Conservation (phyloP, 1,140 invertebrate genomes). For the Condylostylus longicornis region DNA sequence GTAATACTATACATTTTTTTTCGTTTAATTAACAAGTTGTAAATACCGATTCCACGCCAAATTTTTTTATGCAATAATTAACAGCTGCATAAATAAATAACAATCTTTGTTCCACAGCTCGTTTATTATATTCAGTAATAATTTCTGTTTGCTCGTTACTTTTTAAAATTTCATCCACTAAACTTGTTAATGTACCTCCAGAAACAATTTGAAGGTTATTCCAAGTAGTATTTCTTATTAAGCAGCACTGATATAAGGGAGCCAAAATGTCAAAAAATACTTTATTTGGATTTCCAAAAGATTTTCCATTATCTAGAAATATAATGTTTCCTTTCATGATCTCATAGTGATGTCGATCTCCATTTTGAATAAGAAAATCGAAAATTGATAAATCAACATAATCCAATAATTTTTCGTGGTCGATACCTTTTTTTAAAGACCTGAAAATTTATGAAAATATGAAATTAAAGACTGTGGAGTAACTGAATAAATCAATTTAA, state of each 20-base stretch:
- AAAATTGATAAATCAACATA: constrained; percentile 77
- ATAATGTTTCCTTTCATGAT: constrained; percentile 59
- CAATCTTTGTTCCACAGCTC: constrained; percentile 63
- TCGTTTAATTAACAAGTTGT: no score
- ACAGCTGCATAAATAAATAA: constrained; percentile 54
- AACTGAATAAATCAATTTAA: no score
- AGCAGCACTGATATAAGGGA: constrained; percentile 82
- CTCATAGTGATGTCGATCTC: constrained; percentile 87
- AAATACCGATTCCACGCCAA: no score
- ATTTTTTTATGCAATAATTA: constrained; percentile 48
- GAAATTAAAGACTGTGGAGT: no score
- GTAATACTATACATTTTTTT: no score
- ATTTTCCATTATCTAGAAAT: constrained; percentile 88
- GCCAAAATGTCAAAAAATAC: constrained; percentile 78
- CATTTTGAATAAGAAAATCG: constrained; percentile 89
- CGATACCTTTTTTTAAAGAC: constrained; percentile 32
- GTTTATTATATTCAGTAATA: constrained; percentile 54
- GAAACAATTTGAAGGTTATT: constrained; percentile 51
- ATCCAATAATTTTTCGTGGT: constrained; percentile 53
- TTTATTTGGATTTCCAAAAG: constrained; percentile 67
- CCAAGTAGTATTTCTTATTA: constrained; percentile 52
- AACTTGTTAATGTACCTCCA: constrained; percentile 44
- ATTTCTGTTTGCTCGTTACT: constrained; percentile 39
- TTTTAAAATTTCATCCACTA: constrained; percentile 34
- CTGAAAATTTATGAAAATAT: constrained; percentile 26